Percentiles rank a stretch among this genome's conserved stretches.
phyloP scores from a whole-genome alignment of 92 coral and sea anemone species.

The Zoanthus solanderi region DNA sequence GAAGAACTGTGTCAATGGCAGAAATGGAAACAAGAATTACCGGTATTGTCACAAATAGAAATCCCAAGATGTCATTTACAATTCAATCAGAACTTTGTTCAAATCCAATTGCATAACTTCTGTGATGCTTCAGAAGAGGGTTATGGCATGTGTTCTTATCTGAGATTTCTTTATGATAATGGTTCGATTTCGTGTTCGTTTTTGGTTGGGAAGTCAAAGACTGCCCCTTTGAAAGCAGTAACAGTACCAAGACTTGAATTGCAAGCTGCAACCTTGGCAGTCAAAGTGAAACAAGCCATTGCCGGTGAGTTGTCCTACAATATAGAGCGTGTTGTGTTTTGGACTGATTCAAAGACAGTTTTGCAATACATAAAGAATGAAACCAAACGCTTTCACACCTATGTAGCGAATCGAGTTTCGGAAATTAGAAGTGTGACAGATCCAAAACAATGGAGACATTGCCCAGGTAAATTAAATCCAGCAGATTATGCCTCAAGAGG shows the following conservation, averaged over 20 bases:
- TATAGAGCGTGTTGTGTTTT: constrained; percentile 26
- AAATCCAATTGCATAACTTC: constrained; percentile 53
- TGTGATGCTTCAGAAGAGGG: constrained; percentile 61
- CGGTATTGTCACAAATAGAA: constrained; percentile 35
- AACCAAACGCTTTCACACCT: constrained; percentile 37
- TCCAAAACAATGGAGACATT: constrained; percentile 46
- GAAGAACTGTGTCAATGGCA: too few species aligned
- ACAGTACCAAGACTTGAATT: constrained; percentile 64
- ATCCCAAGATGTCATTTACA: constrained; percentile 56
- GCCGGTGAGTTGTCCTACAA: constrained; percentile 46
- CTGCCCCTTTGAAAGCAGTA: constrained; percentile 56
- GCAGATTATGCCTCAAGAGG: constrained; percentile 46
- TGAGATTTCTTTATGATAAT: constrained; percentile 52
- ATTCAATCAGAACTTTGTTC: background rate
- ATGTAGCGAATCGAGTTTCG: constrained; percentile 32
- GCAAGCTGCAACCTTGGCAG: constrained; percentile 50
- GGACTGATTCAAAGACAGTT: constrained; percentile 46
- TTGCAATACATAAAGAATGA: constrained; percentile 42
- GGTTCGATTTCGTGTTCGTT: constrained; percentile 47
- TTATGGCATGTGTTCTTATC: constrained; percentile 56
- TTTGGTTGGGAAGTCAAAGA: constrained; percentile 57
- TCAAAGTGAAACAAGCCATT: constrained; percentile 21
- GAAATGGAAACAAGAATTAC: background rate
- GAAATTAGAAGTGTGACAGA: constrained; percentile 23
- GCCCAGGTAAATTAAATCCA: constrained; percentile 33